Percentiles rank a stretch among this genome's conserved stretches.
Evolutionary conservation across 2,888 invertebrate species (phyloP).

Genomic region (Eupithecia inturbata): DNA sequence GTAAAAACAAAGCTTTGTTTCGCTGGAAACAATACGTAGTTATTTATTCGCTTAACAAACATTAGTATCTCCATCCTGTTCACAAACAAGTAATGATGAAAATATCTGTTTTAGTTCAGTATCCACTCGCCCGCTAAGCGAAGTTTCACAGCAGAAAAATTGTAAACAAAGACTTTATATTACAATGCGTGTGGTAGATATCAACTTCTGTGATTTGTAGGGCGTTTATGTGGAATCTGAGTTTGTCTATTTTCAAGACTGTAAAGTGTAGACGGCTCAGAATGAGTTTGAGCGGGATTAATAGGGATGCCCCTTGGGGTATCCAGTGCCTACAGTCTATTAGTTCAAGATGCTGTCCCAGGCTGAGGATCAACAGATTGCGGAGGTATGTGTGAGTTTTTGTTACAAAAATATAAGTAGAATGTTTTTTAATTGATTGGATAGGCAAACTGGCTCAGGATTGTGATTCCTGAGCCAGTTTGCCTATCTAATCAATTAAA

Average conservation of each 20-base stretch:
- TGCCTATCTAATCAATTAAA: too few species aligned
- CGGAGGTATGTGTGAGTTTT: conserved; percentile 82
- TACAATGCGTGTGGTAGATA: conserved; percentile 10
- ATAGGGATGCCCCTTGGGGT: conserved; percentile 86
- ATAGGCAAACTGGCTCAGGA: neutral
- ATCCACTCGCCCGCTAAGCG: neutral
- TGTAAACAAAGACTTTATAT: conserved; percentile 3
- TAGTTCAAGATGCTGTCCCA: conserved; percentile 83
- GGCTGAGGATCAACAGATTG: conserved; percentile 86
- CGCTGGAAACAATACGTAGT: neutral
- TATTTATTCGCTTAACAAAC: neutral
- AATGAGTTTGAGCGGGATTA: conserved; percentile 6
- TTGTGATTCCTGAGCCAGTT: too few species aligned
- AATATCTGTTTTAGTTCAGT: neutral
- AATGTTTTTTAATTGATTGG: neutral
- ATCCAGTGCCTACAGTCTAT: conserved; percentile 83
- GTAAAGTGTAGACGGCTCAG: neutral
- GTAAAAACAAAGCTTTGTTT: conserved; percentile 6
- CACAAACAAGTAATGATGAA: neutral
- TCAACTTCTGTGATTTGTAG: neutral
- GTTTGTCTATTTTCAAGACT: conserved; percentile 1
- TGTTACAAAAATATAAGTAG: neutral
- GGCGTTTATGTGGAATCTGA: neutral
- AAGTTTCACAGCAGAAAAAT: neutral
- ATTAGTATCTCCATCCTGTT: conserved; percentile 1